Evolutionary conservation across 2,797 vertebrate genomes (phyloP), one percentile per base, ranked within the genome.

Genomic region (Anguilla pacifica): DNA sequence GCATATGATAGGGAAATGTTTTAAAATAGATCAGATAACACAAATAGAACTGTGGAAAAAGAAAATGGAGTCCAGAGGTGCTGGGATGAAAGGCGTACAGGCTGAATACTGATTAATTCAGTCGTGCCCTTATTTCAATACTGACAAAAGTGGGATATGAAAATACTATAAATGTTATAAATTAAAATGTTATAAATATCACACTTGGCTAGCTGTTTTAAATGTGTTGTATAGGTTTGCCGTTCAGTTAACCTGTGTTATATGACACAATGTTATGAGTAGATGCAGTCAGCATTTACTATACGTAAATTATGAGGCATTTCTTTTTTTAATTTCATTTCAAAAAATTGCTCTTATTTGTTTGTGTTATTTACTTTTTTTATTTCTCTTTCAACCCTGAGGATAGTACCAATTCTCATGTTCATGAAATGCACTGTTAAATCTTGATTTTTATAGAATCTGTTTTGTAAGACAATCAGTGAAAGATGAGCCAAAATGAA

Each of bases 41-140:
- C 11, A 67, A 87, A 87, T 72, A 55, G 86, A 72, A 46, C 84
- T 43, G 31, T 87, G 86, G 49, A 79, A 55, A 85, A 59, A 59
- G 7, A n/a, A 85, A 28, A 46, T 49, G 43, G 25, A 81, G 82
- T 67, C 19, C 39, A 83, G 53, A 51, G 39, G 22, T 70, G 82
- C 59, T 72, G 61, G 82, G 82, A 72, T 87, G 43, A 84, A 72
- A 87, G 53, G 81, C 28, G 53, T 84, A 83, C 83, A 87, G 70
- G 81, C 53, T 87, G 64, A 87, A 87, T 87, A 67, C 86, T 83
- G 79, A 87, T 83, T 59, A 87, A 70, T 31, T 43, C 57, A 49
- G 43, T 53, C 83, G 0, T 67, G 25, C 61, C 25, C 59, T 61
- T 17, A n/a, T n/a, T 67, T 25, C 25, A 67, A 6, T 67, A 25